phyloP scores from a whole-genome alignment of 1,140 invertebrate species.

The Pissodes strobi region DNA sequence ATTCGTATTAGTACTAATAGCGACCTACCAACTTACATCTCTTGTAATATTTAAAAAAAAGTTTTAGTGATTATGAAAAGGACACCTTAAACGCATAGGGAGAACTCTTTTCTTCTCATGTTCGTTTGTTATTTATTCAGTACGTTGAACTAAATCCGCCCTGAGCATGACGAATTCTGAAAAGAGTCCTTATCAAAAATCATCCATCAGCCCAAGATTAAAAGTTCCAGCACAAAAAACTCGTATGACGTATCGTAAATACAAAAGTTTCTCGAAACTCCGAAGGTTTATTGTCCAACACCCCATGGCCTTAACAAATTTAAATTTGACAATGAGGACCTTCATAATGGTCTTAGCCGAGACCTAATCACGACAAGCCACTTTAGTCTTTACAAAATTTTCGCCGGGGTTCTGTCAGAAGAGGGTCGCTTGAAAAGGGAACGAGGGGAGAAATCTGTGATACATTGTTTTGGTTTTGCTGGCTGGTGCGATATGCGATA shows the following conservation, averaged over 20 bases:
- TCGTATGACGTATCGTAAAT: conserved; percentile 22
- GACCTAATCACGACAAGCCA: conserved; percentile 49
- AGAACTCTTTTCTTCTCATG: no score
- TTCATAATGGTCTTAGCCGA: conserved; percentile 32
- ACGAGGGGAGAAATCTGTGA: conserved; percentile 22
- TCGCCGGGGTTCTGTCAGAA: conserved; percentile 24
- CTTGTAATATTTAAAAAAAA: no score
- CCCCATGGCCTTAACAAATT: conserved; percentile 34
- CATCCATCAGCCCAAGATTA: conserved; percentile 32
- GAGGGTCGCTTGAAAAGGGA: conserved; percentile 21
- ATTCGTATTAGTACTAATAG: no score
- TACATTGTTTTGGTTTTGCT: conserved; percentile 35
- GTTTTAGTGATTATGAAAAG: no score
- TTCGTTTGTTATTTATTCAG: no score
- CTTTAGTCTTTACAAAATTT: conserved; percentile 46
- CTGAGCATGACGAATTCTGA: conserved; percentile 8
- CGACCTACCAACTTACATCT: no score
- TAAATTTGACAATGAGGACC: conserved; percentile 30
- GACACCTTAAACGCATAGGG: no score
- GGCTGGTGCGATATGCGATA: conserved; percentile 32
- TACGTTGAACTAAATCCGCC: neutral
- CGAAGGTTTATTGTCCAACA: conserved; percentile 25
- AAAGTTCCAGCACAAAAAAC: conserved; percentile 20
- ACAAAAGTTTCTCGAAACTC: conserved; percentile 19
- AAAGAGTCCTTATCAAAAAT: conserved; percentile 30